Evolutionary conservation across 2,888 invertebrate genomes (phyloP), one percentile per base, ranked within the genome.

Genomic region (Drosophila suboccidentalis): DNA sequence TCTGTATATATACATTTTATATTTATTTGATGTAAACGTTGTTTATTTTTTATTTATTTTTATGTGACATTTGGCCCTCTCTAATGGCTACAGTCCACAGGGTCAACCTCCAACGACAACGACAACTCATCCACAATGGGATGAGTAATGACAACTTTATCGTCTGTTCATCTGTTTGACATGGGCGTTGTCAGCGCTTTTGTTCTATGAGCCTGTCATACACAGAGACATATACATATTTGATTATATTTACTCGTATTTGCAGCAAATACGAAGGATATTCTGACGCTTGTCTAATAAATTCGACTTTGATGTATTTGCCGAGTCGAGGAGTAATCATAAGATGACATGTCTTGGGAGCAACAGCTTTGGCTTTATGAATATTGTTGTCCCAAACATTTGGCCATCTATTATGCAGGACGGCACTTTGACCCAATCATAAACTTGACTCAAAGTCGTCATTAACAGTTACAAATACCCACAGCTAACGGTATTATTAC

Each of bases 101-200:
- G 73, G 55, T 59, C 62, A 63, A 39, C 32, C 47, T 47, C 39
- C 11, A 53, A 44, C 44, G 39, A 43, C 46, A 11, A 68, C 61
- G 47, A 39, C 11, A 53, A 44, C 44, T 39, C 78, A 70, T 60
- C 70, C 72, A 71, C 69, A 66, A 39, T 17, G 47, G 69, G 43
- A 72, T 80, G 83, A 77, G 71, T 83, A 81, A 81, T 80, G 83
- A 70, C 78, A 80, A 68, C 60, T 77, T 78, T 78, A 80, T 80
- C 61, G 70, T 34, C 17, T 34, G 32, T 43, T 67, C 57, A 75
- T 75, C 71, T 68, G 65, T 67, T 63, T 63, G 47, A 43, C 36
- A 51, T 61, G 55, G 51, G 32, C 36, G 38, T 62, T 62, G 75
- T 70, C 64, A 58, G 47, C 64, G 55, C 22, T 51, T 67, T 65